Percentiles rank a stretch among this genome's conserved stretches.
Conservation (phyloP, 2,113 vertebrate species). For the Sebastes schlegelii region DNA sequence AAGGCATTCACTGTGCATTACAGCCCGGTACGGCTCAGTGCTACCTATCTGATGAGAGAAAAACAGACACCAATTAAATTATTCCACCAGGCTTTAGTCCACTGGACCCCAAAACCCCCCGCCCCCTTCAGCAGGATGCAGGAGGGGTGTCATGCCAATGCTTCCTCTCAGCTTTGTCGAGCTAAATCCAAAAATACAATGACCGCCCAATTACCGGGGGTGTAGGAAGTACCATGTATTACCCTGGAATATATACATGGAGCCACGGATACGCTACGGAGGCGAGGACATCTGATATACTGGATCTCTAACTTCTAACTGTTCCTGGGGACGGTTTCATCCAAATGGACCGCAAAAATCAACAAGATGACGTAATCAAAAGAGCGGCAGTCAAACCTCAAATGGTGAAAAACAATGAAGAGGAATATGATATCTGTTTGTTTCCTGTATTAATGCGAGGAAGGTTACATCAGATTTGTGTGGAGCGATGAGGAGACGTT, state of each 20-base stretch:
- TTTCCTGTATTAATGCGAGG: too few species aligned
- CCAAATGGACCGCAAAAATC: neutral
- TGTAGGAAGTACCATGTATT: conserved; percentile 26
- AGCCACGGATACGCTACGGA: neutral
- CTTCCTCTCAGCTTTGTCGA: conserved; percentile 58
- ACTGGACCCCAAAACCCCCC: conserved; percentile 69
- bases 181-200: conserved; percentile 48
- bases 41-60: conserved; percentile 75
- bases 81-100: conserved; percentile 82
- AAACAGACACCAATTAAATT: conserved; percentile 84
- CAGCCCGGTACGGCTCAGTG: conserved; percentile 65
- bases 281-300: neutral
- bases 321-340: neutral
- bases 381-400: neutral
- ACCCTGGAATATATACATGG: conserved; percentile 14
- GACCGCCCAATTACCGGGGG: conserved; percentile 50
- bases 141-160: conserved; percentile 60
- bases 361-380: neutral
- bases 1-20: conserved; percentile 63
- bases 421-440: too few species aligned
- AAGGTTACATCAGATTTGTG: too few species aligned
- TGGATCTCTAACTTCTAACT: neutral
- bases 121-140: conserved; percentile 39
- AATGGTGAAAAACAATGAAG: neutral
- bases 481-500: too few species aligned